Evolutionary conservation across 2,888 invertebrate species (phyloP), one percentile per base, ranked within the genome.

Genomic region (Acanthococcus lagerstroemiae): DNA sequence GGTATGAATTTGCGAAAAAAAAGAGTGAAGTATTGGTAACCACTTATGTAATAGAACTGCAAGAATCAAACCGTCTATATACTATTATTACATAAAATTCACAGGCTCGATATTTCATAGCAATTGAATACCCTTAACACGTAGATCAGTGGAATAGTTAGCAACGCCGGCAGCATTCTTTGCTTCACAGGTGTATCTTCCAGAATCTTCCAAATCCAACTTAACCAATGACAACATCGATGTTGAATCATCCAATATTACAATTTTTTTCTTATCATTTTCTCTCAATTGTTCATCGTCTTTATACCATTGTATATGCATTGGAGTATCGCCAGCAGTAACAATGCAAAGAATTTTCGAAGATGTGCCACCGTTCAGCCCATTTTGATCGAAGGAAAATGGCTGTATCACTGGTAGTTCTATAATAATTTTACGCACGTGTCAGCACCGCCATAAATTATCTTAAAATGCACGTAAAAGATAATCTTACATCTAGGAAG

Each of bases 131-230:
- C 83, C 83, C 76, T 83, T 81, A 67, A 84, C 83, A 73, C 78
- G 77, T 63, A 84, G 77, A 68, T 74, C 73, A 65, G 82, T 78
- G 68, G 80, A 79, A 72, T 79, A 76, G 70, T 76, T 76, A 68
- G 78, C 76, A 71, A 76, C 75, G 72, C 82, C 83, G 69, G 81
- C 82, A 69, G 76, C 75, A 77, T 83, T 83, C 71, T 75, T 76
- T 68, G 81, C 82, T 71, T 76, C 74, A 73, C 83, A 84, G 70
- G 79, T 78, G 74, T 83, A 84, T 70, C 76, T 78, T 70, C 83
- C 84, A 66, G 79, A 77, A 69, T 74, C 73, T 46, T 74, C 72
- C 37, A 80, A 75, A 24, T 76, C 76, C 25, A 78, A 74, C 68
- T 77, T 77, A 60, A 77, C 75, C 69, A 80, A 73, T 1, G 79